phyloP scores from a whole-genome alignment of 1,140 invertebrate species.

The Idris sp. region DNA sequence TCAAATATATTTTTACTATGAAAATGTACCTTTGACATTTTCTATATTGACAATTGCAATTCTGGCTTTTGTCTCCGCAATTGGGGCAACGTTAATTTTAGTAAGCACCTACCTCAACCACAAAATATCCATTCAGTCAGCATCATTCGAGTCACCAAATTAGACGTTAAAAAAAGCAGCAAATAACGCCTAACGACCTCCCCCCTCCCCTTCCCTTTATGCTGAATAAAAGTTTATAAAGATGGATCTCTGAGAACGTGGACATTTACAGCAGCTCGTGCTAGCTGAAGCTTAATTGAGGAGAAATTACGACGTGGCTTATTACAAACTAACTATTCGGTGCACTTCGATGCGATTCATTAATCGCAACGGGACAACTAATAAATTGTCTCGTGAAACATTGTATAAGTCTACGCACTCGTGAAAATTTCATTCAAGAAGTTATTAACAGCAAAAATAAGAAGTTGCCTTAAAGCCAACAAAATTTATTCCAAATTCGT shows the following conservation, averaged over 20 bases:
- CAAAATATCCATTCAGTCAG: slow-evolving; percentile 20
- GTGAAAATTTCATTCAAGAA: slow-evolving; percentile 28
- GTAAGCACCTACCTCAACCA: slow-evolving; percentile 20
- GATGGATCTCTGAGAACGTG: slow-evolving; percentile 17
- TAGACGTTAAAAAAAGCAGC: slow-evolving; percentile 20
- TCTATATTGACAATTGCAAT: no score
- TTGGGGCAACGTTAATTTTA: slow-evolving; percentile 30
- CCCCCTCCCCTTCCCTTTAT: slow-evolving; percentile 6
- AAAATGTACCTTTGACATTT: no score
- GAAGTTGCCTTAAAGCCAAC: no score
- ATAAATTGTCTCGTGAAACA: slow-evolving; percentile 61
- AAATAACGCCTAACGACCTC: slow-evolving; percentile 37
- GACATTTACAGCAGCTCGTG: slow-evolving; percentile 41
- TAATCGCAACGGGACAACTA: slow-evolving; percentile 57
- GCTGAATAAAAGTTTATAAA: slow-evolving; percentile 31
- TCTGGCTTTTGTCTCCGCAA: no score
- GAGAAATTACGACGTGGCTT: slow-evolving; percentile 64
- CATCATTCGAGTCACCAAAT: slow-evolving; percentile 22
- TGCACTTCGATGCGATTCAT: slow-evolving; percentile 63
- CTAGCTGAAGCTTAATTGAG: slow-evolving; percentile 64
- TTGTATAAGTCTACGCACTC: slow-evolving; percentile 42
- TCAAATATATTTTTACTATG: no score
- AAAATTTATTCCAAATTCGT: no score
- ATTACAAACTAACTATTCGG: slow-evolving; percentile 66
- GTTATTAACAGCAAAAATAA: slow-evolving; percentile 10